Evolutionary conservation across 2,113 vertebrate genomes (phyloP), one percentile per base, ranked within the genome.

Genomic region (Glaucomys volans): DNA sequence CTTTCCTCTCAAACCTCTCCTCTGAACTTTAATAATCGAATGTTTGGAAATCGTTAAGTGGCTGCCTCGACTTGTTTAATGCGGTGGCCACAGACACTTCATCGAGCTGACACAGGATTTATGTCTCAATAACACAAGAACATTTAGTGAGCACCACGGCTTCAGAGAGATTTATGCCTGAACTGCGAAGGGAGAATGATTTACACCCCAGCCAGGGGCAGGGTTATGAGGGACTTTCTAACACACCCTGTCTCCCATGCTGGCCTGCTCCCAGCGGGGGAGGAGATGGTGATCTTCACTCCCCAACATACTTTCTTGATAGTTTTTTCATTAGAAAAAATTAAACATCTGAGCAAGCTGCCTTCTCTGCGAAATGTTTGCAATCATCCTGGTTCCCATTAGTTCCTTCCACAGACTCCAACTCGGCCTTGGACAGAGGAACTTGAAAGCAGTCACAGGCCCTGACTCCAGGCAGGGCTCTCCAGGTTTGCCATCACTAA

Each of bases 31-130:
- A 95, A 95, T 91, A 95, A 98, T 64, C 50, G 40, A 67, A 80
- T 94, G 90, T 97, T 98, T 97, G 98, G 98, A 91, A 97, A 97
- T 84, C 80, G 62, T 97, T 96, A 97, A 97, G 74, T 76, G 97
- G 93, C 87, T 96, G 87, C 91, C 98, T 97, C 97, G 96, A 85
- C 86, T 97, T 64, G 40, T 95, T 98, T 95, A 97, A 96, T 87
- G 92, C 1, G 0, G 96, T 57, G 79, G 93, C 92, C 81, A 74
- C 92, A 97, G 97, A 97, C 86, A 72, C 95, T 96, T 98, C 77
- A 71, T 86, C 9, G 10, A 91, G 94, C 94, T 97, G 96, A 97
- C 5, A 1, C 0, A 13, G 93, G 95, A 98, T 98, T 98, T 98
- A 97, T 97, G 96, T 97, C 97, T 97, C 98, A 97, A 88, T 97